phyloP scores from a whole-genome alignment of 2,113 vertebrate genomes.

The Oncorhynchus gorbuscha region DNA sequence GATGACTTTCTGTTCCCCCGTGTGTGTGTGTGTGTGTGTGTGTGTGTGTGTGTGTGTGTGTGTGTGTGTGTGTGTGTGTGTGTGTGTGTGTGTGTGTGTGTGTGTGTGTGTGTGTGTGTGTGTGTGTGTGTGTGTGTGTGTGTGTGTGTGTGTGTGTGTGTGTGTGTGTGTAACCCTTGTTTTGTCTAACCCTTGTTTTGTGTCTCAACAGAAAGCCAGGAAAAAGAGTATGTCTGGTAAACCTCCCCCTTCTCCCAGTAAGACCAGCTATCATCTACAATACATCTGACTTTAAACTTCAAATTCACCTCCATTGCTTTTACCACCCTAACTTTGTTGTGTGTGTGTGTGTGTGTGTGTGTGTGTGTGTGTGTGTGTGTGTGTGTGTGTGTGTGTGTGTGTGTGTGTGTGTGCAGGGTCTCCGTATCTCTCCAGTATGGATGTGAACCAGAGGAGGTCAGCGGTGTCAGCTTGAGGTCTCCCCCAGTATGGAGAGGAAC shows the following conservation, averaged over 20 bases:
- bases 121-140: background rate
- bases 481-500: no score
- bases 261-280: slow-evolving; percentile 45
- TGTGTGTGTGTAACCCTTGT: background rate
- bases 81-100: background rate
- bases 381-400: slow-evolving; percentile 11
- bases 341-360: background rate
- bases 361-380: slow-evolving; percentile 10
- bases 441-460: slow-evolving; percentile 72
- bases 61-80: background rate
- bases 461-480: slow-evolving; percentile 73
- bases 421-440: slow-evolving; percentile 81
- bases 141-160: slow-evolving; percentile 1
- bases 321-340: background rate
- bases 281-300: no score
- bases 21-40: background rate
- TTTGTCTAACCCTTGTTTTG: background rate
- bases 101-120: background rate
- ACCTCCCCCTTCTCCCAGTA: slow-evolving; percentile 83
- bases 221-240: slow-evolving; percentile 72
- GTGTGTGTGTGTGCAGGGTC: slow-evolving; percentile 73
- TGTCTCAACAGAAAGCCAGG: slow-evolving; percentile 73
- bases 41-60: background rate
- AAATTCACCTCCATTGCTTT: no score
- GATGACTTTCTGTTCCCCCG: background rate